A percentile compares a stretch with the other conserved stretches of the same genome.
Evolutionary conservation across 64 coral and sea anemone genomes (phyloP).

Genomic region (Dendronephthya gigantea): DNA sequence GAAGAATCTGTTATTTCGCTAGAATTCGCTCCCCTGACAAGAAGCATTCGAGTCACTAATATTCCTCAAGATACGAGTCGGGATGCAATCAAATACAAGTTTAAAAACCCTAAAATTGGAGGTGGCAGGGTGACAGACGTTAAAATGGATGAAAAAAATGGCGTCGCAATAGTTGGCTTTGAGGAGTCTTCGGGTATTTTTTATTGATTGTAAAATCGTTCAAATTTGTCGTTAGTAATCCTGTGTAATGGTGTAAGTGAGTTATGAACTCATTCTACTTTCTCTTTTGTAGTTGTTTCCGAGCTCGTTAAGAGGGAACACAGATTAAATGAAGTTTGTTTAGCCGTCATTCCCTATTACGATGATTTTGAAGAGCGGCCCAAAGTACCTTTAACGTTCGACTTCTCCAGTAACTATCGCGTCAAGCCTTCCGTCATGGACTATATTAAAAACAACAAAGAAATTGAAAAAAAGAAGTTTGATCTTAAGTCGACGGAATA

Average conservation of each 20-base stretch:
- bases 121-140: not conserved
- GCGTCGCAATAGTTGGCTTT: not conserved
- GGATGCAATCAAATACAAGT: not conserved
- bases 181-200: not conserved
- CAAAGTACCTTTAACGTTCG: too few species aligned
- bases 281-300: not conserved
- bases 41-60: not conserved
- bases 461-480: not conserved
- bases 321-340: not conserved
- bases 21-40: not conserved
- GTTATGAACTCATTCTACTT: too few species aligned
- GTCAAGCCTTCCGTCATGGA: not conserved
- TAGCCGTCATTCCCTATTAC: not conserved
- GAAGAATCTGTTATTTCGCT: not conserved
- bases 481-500: not conserved
- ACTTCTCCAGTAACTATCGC: not conserved
- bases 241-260: too few species aligned
- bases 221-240: too few species aligned
- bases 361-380: not conserved
- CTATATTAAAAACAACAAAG: too few species aligned
- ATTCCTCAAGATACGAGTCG: not conserved
- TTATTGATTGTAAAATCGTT: too few species aligned
- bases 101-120: not conserved
- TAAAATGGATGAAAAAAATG: not conserved
- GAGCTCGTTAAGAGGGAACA: not conserved